Evolutionary conservation across 2,888 invertebrate genomes (phyloP).

Genomic region (Lampropteryx suffumata): DNA sequence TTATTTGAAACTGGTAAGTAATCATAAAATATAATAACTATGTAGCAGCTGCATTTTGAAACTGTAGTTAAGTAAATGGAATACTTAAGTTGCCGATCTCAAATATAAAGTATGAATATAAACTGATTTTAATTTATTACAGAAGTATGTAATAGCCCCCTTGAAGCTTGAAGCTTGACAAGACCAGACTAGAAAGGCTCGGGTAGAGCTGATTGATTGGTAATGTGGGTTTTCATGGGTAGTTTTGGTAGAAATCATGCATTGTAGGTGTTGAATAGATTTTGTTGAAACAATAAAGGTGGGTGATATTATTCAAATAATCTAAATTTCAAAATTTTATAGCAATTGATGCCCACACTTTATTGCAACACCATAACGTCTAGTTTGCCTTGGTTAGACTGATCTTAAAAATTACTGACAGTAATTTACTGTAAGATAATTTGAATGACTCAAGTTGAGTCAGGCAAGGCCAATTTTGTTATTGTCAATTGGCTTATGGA

Average conservation of each 20-base stretch:
- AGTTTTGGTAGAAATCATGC: not conserved
- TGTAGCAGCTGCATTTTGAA: too few relatives aligned
- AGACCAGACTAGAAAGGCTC: too few relatives aligned
- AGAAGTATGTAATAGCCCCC: too few relatives aligned
- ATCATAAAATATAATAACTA: too few relatives aligned
- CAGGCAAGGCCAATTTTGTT: conserved; percentile 8
- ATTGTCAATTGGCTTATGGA: conserved; percentile 17
- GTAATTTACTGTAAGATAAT: conserved; percentile 6
- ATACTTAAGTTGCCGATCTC: too few relatives aligned
- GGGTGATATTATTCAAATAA: conserved; percentile 26
- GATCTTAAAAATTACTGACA: not conserved
- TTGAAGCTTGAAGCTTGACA: too few relatives aligned
- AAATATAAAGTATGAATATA: too few relatives aligned
- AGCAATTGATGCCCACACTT: conserved; percentile 24
- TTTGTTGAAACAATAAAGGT: conserved; percentile 25
- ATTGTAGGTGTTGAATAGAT: conserved; percentile 5
- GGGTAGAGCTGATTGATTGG: too few relatives aligned
- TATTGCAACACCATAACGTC: conserved; percentile 19
- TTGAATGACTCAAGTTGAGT: conserved; percentile 10
- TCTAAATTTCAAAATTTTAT: conserved; percentile 22
- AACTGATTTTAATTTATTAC: too few relatives aligned
- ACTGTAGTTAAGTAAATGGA: too few relatives aligned
- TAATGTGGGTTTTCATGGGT: too few relatives aligned
- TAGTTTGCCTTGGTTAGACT: conserved; percentile 1
- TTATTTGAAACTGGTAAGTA: too few relatives aligned